Conservation (phyloP, 2,797 vertebrate genomes). For the Bradypodion ventrale region DNA sequence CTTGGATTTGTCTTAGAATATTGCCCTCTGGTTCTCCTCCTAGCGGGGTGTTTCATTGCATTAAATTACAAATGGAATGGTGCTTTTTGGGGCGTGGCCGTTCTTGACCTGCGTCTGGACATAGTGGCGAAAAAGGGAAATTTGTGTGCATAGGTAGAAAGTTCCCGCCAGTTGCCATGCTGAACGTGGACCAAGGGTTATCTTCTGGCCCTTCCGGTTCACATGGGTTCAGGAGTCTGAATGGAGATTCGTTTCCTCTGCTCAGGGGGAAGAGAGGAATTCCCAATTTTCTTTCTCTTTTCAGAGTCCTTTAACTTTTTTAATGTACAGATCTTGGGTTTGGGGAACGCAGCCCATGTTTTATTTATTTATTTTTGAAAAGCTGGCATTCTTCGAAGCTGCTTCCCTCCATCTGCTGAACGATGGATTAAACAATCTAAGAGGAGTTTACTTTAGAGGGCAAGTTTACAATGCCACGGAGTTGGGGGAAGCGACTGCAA, state of each 20-base stretch:
- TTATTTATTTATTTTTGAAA: background rate
- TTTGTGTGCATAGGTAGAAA: slow-evolving; percentile 46
- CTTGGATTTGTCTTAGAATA: slow-evolving; percentile 8
- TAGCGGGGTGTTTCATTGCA: background rate
- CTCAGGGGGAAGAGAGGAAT: slow-evolving; percentile 61
- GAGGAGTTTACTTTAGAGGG: slow-evolving; percentile 53
- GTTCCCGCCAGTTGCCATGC: slow-evolving; percentile 33
- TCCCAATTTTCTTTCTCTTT: slow-evolving; percentile 70
- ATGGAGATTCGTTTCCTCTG: slow-evolving; percentile 67
- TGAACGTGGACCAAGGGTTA: slow-evolving; percentile 62
- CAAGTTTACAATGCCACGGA: slow-evolving; percentile 71
- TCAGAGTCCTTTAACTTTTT: slow-evolving; percentile 66
- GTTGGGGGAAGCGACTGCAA: slow-evolving; percentile 67
- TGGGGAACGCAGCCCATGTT: slow-evolving; percentile 69
- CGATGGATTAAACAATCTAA: slow-evolving; percentile 61
- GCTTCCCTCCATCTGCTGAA: slow-evolving; percentile 59
- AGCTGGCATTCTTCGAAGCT: slow-evolving; percentile 48
- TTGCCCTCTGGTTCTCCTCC: background rate
- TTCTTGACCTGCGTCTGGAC: slow-evolving; percentile 48
- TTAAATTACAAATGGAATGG: slow-evolving; percentile 37
- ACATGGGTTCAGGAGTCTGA: slow-evolving; percentile 62
- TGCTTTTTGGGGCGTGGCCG: slow-evolving; percentile 41
- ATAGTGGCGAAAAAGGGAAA: slow-evolving; percentile 32
- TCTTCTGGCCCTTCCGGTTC: slow-evolving; percentile 70
- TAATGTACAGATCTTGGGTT: slow-evolving; percentile 63